Base-by-base conservation (phyloP, 2,888 invertebrate genomes). In the Pyrgus malvae region DNA sequence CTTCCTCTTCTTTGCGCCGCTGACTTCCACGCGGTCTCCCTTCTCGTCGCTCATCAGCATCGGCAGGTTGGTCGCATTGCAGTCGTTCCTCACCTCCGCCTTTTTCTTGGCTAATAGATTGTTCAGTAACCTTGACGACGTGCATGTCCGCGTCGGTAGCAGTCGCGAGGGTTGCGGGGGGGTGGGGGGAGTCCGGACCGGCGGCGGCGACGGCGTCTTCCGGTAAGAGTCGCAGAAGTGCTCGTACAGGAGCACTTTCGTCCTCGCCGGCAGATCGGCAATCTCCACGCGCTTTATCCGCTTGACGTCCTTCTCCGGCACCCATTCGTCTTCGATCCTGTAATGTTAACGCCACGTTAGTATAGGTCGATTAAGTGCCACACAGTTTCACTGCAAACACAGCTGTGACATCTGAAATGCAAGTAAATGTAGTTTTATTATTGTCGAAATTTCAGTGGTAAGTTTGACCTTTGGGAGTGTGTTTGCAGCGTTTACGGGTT, bases 241-340 rank as follows among this genome's bases (percentile, higher is more conserved):
- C 55, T 91, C 91, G 70, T 86, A 91, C 19, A 93, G 78, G 25
- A 77, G 66, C 63, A 90, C 91, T 73, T 92, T 92, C 9, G 91
- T 85, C 58, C 81, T 75, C 7, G 83, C 80, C 6, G 91, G 80
- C 60, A 93, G 78, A 49, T 78, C 67, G 2, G 91, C 82, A 53
- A 93, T 92, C 70, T 92, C 89, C 35, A 94, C 91, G 31, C 90
- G 83, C 81, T 93, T 94, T 60, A 92, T 91, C 49, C 92, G 90
- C 68, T 90, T 91, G 75, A 93, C 93, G 58, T 93, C 93, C 76
- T 93, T 92, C 80, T 95, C 96, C 0, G 93, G 90, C 62, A 97
- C 91, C 97, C 97, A 97, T 76, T 96, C 95, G 82, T 97, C 97
- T 14, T 95, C 94, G 78, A 96, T 85, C 72, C 97, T 97, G 90